Conservation (phyloP, 2,797 vertebrate genomes). For the Molossus molossus region DNA sequence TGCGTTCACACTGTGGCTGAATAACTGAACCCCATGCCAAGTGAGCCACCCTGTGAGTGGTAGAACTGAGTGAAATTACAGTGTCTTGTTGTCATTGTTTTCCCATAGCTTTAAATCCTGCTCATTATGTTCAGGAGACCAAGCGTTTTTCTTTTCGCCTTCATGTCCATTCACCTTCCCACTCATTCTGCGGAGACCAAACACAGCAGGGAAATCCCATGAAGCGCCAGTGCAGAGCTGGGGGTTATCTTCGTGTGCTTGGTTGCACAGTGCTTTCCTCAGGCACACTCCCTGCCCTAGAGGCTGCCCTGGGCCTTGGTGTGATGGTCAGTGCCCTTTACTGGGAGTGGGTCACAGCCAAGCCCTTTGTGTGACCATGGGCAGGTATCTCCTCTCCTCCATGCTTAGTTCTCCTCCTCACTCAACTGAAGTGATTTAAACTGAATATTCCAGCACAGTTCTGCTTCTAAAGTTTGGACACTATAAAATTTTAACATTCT, state of each 20-base stretch:
- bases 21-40: not conserved
- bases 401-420: not conserved
- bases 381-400: not conserved
- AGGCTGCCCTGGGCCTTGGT: not conserved
- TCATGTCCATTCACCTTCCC: not conserved
- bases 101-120: not conserved
- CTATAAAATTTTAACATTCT: not conserved
- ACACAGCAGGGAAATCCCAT: not conserved
- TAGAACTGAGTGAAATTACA: not conserved
- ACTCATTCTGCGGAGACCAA: not conserved
- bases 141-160: not conserved
- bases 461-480: not conserved
- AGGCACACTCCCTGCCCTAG: not conserved
- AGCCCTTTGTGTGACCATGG: not conserved
- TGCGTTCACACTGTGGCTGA: not conserved
- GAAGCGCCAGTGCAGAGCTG: not conserved
- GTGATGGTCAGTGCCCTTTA: no score
- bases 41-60: not conserved
- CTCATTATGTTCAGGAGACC: not conserved
- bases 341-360: not conserved
- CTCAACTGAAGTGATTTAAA: not conserved
- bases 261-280: not conserved
- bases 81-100: not conserved
- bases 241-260: rapidly evolving
- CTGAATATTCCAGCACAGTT: not conserved